Evolutionary conservation across 2,797 vertebrate genomes (phyloP).

Genomic region (Sebastes iracundus): DNA sequence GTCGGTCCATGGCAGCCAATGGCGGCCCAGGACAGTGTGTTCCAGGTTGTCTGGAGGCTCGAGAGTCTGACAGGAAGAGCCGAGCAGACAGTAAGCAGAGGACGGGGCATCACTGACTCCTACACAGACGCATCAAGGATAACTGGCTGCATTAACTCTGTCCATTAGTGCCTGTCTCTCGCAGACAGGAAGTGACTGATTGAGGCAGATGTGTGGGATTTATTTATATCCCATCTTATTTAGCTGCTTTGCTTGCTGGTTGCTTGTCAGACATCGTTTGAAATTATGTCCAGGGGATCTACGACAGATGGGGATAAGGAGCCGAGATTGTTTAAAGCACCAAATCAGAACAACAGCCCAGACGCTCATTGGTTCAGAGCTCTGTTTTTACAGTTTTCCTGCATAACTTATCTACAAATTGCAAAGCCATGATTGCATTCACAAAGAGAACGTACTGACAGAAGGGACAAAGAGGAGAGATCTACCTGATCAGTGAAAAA

Average conservation of each 20-base stretch:
- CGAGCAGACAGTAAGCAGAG: constrained; percentile 28
- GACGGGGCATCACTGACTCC: constrained; percentile 46
- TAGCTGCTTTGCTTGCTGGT: constrained; percentile 29
- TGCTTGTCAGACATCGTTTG: constrained; percentile 34
- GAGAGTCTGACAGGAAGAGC: constrained; percentile 42
- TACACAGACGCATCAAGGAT: constrained; percentile 56
- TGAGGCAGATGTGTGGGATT: constrained; percentile 53
- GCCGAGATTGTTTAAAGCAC: neutral
- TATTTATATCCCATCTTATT: constrained; percentile 58
- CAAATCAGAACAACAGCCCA: neutral
- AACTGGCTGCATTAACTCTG: constrained; percentile 61
- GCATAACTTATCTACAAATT: neutral
- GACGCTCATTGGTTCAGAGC: neutral
- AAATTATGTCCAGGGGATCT: constrained; percentile 37
- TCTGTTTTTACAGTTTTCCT: neutral
- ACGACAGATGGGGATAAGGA: constrained; percentile 11
- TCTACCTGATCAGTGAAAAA: neutral
- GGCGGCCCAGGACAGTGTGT: constrained; percentile 22
- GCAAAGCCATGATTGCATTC: neutral
- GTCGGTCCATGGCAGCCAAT: constrained; percentile 13
- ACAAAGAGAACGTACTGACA: neutral
- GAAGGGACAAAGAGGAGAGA: neutral
- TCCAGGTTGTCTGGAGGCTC: constrained; percentile 48
- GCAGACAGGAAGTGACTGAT: constrained; percentile 67
- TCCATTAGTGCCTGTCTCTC: constrained; percentile 60